A percentile compares a stretch with the other conserved stretches of the same genome.
These are phyloP conservation scores for Drosophila rubida DNA, from an alignment of 2,888 invertebrate species.

Conservation along the genomic window DNA sequence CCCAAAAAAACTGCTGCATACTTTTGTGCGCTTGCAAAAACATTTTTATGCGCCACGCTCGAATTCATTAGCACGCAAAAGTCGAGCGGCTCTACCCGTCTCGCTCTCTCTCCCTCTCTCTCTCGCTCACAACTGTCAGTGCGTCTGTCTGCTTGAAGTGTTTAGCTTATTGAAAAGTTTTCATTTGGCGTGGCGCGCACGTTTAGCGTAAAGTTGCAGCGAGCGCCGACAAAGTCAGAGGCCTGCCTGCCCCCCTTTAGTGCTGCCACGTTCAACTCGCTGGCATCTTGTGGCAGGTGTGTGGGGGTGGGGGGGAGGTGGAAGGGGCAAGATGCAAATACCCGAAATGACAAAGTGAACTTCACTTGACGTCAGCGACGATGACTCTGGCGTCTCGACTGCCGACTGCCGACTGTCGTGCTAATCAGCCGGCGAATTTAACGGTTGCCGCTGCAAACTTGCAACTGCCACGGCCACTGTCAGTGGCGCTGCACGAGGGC, in stretches of 20 bases:
- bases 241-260: not conserved
- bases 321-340: slow-evolving; percentile 22
- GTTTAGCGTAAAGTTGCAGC: slow-evolving; percentile 64
- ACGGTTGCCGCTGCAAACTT: slow-evolving; percentile 25
- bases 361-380: slow-evolving; percentile 32
- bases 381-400: not conserved
- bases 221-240: slow-evolving; percentile 7
- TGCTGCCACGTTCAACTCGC: slow-evolving; percentile 26
- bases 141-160: slow-evolving; percentile 62
- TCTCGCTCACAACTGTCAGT: slow-evolving; percentile 41
- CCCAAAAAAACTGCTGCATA: slow-evolving; percentile 52
- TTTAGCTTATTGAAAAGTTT: slow-evolving; percentile 80
- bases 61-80: slow-evolving; percentile 75
- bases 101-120: not conserved
- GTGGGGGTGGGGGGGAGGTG: not conserved
- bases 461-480: slow-evolving; percentile 13
- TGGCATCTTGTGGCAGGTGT: slow-evolving; percentile 7
- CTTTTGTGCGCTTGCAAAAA: slow-evolving; percentile 62
- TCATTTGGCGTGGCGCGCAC: slow-evolving; percentile 65
- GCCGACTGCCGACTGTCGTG: slow-evolving; percentile 42
- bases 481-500: slow-evolving; percentile 4
- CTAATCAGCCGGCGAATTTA: slow-evolving; percentile 60
- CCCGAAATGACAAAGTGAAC: slow-evolving; percentile 65
- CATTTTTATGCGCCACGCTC: slow-evolving; percentile 73
- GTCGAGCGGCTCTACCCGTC: slow-evolving; percentile 21